These are phyloP conservation scores for Ganaspis sp. DNA, from an alignment of 1,140 invertebrate species.

Conservation along the genomic window DNA sequence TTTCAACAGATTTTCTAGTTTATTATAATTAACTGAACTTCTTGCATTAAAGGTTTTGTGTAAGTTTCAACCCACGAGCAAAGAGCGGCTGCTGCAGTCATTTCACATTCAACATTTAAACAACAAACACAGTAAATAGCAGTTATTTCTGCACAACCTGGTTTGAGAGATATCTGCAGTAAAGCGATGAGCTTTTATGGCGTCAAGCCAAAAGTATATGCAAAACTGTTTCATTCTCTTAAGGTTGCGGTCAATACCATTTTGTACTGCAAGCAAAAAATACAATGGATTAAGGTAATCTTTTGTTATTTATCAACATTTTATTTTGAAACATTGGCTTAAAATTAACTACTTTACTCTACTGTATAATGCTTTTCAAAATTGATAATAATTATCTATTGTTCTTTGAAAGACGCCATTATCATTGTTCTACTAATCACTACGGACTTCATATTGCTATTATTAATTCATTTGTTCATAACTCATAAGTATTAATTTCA, in stretches of 20 bases:
- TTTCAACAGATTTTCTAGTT: neutral
- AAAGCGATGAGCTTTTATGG: constrained; percentile 13
- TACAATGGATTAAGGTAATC: neutral
- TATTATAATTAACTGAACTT: neutral
- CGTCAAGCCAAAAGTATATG: neutral
- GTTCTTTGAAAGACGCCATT: too few species aligned
- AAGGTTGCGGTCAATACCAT: neutral
- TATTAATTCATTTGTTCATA: too few species aligned
- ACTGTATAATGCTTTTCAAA: too few species aligned
- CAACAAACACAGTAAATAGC: neutral
- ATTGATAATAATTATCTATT: too few species aligned
- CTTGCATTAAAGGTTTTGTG: neutral
- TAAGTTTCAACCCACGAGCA: neutral
- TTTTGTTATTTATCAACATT: too few species aligned
- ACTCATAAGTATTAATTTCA: too few species aligned
- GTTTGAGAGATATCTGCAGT: constrained; percentile 9
- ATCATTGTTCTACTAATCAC: too few species aligned
- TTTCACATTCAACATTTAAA: neutral
- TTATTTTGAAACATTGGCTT: too few species aligned
- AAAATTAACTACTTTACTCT: too few species aligned
- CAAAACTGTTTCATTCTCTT: constrained; percentile 4
- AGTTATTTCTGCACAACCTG: constrained; percentile 2
- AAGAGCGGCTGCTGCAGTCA: neutral
- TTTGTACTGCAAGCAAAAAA: neutral
- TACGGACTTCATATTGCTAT: too few species aligned